A percentile compares a stretch with the other conserved stretches of the same genome.
Conservation (phyloP, 2,113 vertebrate genomes). For the Hoplias malabaricus region DNA sequence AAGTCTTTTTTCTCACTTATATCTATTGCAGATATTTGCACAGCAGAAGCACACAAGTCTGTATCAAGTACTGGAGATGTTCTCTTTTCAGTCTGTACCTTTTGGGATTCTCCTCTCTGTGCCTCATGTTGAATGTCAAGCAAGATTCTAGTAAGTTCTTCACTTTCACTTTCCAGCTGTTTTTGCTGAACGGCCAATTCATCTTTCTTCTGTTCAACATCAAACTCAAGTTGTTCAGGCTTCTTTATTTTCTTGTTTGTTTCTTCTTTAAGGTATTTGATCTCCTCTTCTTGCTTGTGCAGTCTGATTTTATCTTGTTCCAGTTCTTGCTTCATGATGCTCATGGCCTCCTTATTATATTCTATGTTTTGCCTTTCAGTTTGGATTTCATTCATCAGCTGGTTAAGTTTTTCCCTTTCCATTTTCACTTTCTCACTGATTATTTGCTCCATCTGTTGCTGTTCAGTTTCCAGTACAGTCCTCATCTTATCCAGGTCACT, state of each 20-base stretch:
- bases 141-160: not conserved
- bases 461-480: not conserved
- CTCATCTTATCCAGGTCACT: not conserved
- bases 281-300: not conserved
- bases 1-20: not conserved
- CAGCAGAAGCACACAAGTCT: not conserved
- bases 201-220: not conserved
- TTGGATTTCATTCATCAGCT: not conserved
- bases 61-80: conserved; percentile 2
- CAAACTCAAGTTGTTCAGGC: not conserved
- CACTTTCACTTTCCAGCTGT: not conserved
- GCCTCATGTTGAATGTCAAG: conserved; percentile 26
- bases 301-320: conserved; percentile 8
- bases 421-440: not conserved
- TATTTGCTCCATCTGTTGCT: conserved; percentile 2
- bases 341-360: not conserved
- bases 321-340: conserved; percentile 16
- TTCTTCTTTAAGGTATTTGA: not conserved
- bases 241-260: conserved; percentile 2
- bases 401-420: not conserved
- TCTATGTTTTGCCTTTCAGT: not conserved
- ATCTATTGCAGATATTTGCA: conserved; percentile 3
- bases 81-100: not conserved
- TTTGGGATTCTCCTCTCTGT: not conserved
- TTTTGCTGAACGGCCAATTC: not conserved